Evolutionary conservation across 2,797 vertebrate genomes (phyloP), one percentile per base, ranked within the genome.

Genomic region (Bovichtus diacanthus): DNA sequence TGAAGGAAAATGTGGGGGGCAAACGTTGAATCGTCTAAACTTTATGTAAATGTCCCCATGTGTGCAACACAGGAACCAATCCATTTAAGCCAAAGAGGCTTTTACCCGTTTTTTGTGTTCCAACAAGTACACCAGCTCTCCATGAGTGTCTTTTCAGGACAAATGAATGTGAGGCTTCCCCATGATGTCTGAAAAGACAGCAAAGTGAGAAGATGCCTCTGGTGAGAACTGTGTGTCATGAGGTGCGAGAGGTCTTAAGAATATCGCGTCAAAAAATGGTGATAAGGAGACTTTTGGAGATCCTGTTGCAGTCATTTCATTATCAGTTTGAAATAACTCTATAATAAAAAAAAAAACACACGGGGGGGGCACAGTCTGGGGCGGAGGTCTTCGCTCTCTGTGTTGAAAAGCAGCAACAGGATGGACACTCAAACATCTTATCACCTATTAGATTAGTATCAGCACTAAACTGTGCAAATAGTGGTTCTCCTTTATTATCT

Each of bases 21-120:
- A 67, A 67, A 62, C 74, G 61, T 67, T 47, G 5, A 78, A 58
- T 81, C 51, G 27, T 36, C 6, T 67, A 10, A 68, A 70, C 12
- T 49, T 79, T 13, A 9, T 68, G 43, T 11, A 53, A 49, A 71
- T 58, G 16, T 38, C 3, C 15, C 9, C 2, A 27, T 43, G 19
- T 55, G 66, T 62, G 31, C 44, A 8, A 36, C 34, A 72, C 10
- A 38, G 39, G 19, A 66, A 73, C 55, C 18, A 70, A 62, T 65
- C 49, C n/a, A 68, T 54, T 55, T 31, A 25, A n/a, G 41, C 18
- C 59, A 62, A 53, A 67, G 6, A 59, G 44, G 39, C 61, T 60
- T 58, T 61, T 13, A n/a, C n/a, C 12, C 11, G 29, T 38, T 51
- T 67, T 23, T 4, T 41, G 41, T 19, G 36, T 47, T 39, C 1